Percentiles rank a stretch among this genome's conserved stretches.
phyloP scores from a whole-genome alignment of 2,888 invertebrate genomes.

The Phorcus lineatus region DNA sequence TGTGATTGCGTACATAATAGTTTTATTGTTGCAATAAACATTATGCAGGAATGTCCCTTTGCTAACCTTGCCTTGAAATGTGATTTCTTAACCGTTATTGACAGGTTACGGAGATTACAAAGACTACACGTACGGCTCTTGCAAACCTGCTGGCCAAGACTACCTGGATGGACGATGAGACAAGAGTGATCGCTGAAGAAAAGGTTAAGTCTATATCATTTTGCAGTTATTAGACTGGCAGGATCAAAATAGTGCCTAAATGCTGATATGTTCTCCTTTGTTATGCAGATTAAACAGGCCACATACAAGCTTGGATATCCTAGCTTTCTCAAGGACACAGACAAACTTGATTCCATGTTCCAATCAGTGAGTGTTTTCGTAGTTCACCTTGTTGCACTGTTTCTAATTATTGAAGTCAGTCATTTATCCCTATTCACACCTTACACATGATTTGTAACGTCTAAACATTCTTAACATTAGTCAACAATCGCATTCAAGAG shows the following conservation, averaged over 20 bases:
- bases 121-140: slow-evolving; percentile 37
- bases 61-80: no score
- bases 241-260: not conserved
- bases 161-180: slow-evolving; percentile 59
- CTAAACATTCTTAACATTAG: no score
- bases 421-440: no score
- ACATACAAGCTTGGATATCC: slow-evolving; percentile 64
- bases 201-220: slow-evolving; percentile 18
- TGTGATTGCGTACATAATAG: no score
- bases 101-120: slow-evolving; percentile 35
- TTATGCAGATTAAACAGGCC: slow-evolving; percentile 46
- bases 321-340: slow-evolving; percentile 55
- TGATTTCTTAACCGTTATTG: not conserved
- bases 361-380: slow-evolving; percentile 44
- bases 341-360: slow-evolving; percentile 57
- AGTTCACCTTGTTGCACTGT: no score
- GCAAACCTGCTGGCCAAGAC: slow-evolving; percentile 34
- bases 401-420: no score
- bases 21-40: no score
- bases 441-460: no score
- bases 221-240: not conserved
- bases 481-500: no score
- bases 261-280: not conserved
- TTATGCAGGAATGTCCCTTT: no score
- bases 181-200: slow-evolving; percentile 46